Evolutionary conservation across 2,797 vertebrate species (phyloP).

Genomic region (Emys orbicularis): DNA sequence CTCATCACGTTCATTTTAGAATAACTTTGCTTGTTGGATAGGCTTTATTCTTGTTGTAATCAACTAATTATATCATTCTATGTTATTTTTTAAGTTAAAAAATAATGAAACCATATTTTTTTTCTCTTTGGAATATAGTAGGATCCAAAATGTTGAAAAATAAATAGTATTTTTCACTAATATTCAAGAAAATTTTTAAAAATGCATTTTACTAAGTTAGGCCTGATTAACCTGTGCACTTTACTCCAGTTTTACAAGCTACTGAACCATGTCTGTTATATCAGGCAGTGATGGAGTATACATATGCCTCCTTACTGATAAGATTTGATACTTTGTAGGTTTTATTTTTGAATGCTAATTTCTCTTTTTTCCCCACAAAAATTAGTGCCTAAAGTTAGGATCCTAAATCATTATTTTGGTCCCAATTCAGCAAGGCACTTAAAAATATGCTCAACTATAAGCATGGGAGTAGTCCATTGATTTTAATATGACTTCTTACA

Average conservation of each 20-base stretch:
- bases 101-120: fast-evolving
- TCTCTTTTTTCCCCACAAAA: no score
- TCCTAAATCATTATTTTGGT: background rate
- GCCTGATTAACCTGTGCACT: background rate
- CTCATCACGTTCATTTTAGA: no score
- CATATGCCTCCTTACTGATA: background rate
- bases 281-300: background rate
- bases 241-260: background rate
- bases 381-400: background rate
- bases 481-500: background rate
- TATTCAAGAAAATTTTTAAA: background rate
- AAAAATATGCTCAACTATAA: background rate
- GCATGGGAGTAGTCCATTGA: background rate
- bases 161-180: background rate
- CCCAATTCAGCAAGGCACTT: background rate
- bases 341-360: background rate
- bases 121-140: background rate
- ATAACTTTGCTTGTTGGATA: background rate
- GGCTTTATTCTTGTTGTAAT: background rate
- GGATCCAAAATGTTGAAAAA: background rate
- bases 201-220: background rate
- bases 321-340: background rate
- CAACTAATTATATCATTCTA: background rate
- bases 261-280: background rate
- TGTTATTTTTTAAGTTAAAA: background rate